These are phyloP conservation scores for Cataglyphis altisquamis DNA, from an alignment of 2,888 invertebrate species.

Conservation along the genomic window DNA sequence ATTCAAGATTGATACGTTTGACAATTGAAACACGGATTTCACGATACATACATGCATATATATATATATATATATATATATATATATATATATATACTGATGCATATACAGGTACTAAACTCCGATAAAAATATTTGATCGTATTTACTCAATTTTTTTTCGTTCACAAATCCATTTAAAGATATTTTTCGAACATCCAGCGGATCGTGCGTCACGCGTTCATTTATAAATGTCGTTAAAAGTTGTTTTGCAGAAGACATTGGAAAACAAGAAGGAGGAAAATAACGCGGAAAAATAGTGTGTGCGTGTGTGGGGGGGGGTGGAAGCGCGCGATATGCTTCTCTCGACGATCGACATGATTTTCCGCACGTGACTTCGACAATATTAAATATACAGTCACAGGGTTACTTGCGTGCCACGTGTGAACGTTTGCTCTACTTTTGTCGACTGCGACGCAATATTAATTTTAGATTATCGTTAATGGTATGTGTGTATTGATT, in stretches of 20 bases:
- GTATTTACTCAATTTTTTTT: neutral
- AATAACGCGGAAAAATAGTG: slow-evolving; percentile 1
- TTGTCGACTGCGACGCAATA: slow-evolving; percentile 1
- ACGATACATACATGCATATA: neutral
- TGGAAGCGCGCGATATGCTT: neutral
- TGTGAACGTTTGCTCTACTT: slow-evolving; percentile 17
- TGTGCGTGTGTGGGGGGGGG: too few relatives aligned
- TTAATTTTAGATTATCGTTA: slow-evolving; percentile 20
- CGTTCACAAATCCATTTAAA: neutral
- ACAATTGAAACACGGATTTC: neutral
- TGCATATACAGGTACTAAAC: neutral
- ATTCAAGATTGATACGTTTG: neutral
- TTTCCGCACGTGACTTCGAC: slow-evolving; percentile 46
- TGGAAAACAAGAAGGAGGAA: neutral
- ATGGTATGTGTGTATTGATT: slow-evolving; percentile 2
- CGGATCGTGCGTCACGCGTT: slow-evolving; percentile 12
- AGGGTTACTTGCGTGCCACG: slow-evolving; percentile 16
- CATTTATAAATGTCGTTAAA: slow-evolving; percentile 35
- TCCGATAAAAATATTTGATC: slow-evolving; percentile 3
- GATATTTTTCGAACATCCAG: neutral
- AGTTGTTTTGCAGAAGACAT: slow-evolving; percentile 21
- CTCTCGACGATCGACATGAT: slow-evolving; percentile 23
- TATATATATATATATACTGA: neutral
- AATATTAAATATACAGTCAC: slow-evolving; percentile 47
- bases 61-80: neutral